Base-by-base conservation (phyloP, 1,140 invertebrate species). In the Leptoteleia sp. region DNA sequence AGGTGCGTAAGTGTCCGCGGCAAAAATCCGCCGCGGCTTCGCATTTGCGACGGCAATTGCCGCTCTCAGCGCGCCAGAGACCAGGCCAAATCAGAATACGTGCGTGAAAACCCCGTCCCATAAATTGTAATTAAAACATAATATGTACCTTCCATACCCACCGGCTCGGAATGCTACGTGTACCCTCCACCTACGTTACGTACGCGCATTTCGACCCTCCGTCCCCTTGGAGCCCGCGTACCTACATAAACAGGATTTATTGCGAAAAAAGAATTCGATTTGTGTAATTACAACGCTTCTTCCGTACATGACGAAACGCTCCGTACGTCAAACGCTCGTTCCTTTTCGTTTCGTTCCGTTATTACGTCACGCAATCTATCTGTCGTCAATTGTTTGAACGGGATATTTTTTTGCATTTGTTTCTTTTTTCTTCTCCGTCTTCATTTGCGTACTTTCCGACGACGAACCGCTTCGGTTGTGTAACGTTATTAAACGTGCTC, bases 91-190 rank as follows among this genome's bases (percentile, higher is more conserved):
- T 84, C 81, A 78, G 76, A 79, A 72, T 78, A 62, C 67, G 47
- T 70, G 68, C 62, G 73, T 76, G 79, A n/a, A 79, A 81, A 79
- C 73, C 68, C 71, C 59, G 79, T 80, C 81, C 76, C 81, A 84
- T 84, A 84, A 84, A 83, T 84, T 84, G 78, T 84, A 83, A 84
- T 83, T 83, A 83, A 82, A 83, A 82, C 76, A 81, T 81, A 81
- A 81, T 84, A 77, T 76, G 76, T 64, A 65, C 67, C 67, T 57
- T 47, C 55, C 43, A 50, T 72, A 62, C 54, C 40, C 68, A 54
- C 78, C 59, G n/a, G 55, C 79, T 52, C 72, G 71, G 31, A 70
- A 68, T 40, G 43, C 40, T 72, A 55, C 48, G 52, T 48, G 27
- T 37, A 33, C n/a, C n/a, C 27, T 71, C 48, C 62, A 79, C 70